A percentile compares a stretch with the other conserved stretches of the same genome.
Evolutionary conservation across 2,888 invertebrate species (phyloP).

Genomic region (Tachystola acroxantha): DNA sequence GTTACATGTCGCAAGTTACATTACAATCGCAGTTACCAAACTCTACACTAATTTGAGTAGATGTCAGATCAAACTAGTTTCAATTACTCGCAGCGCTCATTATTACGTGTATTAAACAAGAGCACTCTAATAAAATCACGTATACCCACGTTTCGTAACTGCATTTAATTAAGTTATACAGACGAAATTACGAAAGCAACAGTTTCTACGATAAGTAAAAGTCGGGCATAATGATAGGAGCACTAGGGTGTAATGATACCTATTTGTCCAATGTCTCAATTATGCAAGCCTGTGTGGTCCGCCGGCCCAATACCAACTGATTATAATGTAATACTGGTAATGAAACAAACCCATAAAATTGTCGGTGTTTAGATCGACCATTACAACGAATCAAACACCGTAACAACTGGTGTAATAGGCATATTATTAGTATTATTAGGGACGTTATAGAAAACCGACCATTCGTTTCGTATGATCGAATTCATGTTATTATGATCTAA

Average conservation of each 20-base stretch:
- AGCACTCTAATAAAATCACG: slow-evolving; percentile 44
- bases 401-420: slow-evolving; percentile 64
- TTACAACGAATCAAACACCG: slow-evolving; percentile 54
- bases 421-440: slow-evolving; percentile 62
- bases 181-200: slow-evolving; percentile 32
- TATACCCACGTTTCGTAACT: slow-evolving; percentile 35
- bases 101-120: slow-evolving; percentile 57
- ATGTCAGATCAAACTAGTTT: slow-evolving; percentile 28
- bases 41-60: background rate
- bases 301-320: slow-evolving; percentile 29
- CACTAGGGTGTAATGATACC: slow-evolving; percentile 44
- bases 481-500: slow-evolving; percentile 25
- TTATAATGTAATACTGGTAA: slow-evolving; percentile 40
- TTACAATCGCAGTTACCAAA: too few relatives aligned
- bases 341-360: slow-evolving; percentile 57
- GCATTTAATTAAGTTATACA: slow-evolving; percentile 39
- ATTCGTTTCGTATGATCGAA: slow-evolving; percentile 45
- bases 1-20: too few relatives aligned
- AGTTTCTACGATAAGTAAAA: slow-evolving; percentile 25
- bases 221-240: slow-evolving; percentile 40
- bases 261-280: slow-evolving; percentile 66
- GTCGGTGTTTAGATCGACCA: slow-evolving; percentile 64
- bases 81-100: slow-evolving; percentile 41
- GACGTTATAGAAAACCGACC: slow-evolving; percentile 54
- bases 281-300: slow-evolving; percentile 65